Evolutionary conservation across 2,113 vertebrate species (phyloP).

Genomic region (Azemiops feae): DNA sequence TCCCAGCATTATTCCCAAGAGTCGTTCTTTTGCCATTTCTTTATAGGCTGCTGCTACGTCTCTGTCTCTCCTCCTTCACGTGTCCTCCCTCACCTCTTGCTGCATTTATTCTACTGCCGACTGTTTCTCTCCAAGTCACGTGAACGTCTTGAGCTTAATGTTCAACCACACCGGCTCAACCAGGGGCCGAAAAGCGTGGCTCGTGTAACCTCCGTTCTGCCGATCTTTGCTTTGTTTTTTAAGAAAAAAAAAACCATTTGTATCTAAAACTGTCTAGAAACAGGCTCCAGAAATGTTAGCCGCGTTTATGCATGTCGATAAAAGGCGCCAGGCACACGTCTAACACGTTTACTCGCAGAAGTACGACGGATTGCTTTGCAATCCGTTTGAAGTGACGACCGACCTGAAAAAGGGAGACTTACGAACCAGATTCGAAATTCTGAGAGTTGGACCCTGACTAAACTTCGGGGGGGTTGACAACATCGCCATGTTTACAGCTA

Average conservation of each 20-base stretch:
- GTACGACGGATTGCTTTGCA: neutral
- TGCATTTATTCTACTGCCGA: too few species aligned
- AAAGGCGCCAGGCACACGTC: neutral
- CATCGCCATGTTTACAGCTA: neutral
- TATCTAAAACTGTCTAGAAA: neutral
- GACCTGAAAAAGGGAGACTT: neutral
- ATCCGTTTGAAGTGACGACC: neutral
- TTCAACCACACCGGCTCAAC: neutral
- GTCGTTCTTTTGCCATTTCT: neutral
- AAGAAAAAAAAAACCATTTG: neutral
- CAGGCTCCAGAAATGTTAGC: neutral
- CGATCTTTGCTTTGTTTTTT: neutral
- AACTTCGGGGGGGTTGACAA: neutral
- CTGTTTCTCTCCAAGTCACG: neutral
- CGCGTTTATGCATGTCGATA: neutral
- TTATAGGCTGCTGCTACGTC: too few species aligned
- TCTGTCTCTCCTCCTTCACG: too few species aligned
- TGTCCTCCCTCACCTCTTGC: neutral
- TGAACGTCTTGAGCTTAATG: neutral
- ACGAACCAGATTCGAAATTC: neutral
- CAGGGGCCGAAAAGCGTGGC: neutral
- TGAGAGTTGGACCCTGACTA: neutral
- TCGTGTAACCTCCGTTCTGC: neutral
- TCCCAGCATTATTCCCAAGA: neutral
- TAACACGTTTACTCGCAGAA: slow-evolving; percentile 36